These are phyloP conservation scores for Cacoxenus indagator DNA, from an alignment of 2,888 invertebrate species.

Conservation along the genomic window DNA sequence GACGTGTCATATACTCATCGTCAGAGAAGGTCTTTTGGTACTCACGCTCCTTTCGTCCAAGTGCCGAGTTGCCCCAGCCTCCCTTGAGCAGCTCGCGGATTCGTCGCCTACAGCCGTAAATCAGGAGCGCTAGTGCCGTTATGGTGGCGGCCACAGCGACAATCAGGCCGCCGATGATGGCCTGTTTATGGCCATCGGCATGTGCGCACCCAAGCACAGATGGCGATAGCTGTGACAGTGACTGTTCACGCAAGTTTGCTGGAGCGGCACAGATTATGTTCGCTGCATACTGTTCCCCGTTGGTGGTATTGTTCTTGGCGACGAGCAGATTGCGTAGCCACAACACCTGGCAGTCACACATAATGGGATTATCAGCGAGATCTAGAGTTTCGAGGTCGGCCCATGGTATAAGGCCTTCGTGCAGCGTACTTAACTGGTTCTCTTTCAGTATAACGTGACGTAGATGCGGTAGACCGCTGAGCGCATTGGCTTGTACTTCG, in stretches of 20 bases:
- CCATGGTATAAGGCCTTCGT: constrained; percentile 86
- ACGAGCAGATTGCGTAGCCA: constrained; percentile 83
- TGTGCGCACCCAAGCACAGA: constrained; percentile 87
- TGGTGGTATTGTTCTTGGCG: constrained; percentile 55
- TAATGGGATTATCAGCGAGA: constrained; percentile 85
- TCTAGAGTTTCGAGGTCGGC: constrained; percentile 82
- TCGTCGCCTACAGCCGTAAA: constrained; percentile 85
- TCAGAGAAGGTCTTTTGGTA: constrained; percentile 92
- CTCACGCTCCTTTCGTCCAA: constrained; percentile 83
- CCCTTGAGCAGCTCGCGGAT: constrained; percentile 86
- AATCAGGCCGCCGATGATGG: constrained; percentile 82
- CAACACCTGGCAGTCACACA: constrained; percentile 84
- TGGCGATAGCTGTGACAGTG: constrained; percentile 78
- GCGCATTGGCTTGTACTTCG: constrained; percentile 81
- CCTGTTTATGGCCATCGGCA: constrained; percentile 83
- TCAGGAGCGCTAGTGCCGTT: constrained; percentile 79
- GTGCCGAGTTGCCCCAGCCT: constrained; percentile 68
- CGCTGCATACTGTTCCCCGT: constrained; percentile 61
- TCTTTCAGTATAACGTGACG: constrained; percentile 83
- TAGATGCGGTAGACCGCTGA: constrained; percentile 84
- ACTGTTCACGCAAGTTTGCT: constrained; percentile 79
- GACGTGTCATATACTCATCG: constrained; percentile 79
- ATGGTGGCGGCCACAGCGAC: constrained; percentile 81
- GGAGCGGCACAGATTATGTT: constrained; percentile 81
- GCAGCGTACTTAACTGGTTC: constrained; percentile 81